phyloP scores from a whole-genome alignment of 2,888 invertebrate genomes.

The Drosophila nigricruria region DNA sequence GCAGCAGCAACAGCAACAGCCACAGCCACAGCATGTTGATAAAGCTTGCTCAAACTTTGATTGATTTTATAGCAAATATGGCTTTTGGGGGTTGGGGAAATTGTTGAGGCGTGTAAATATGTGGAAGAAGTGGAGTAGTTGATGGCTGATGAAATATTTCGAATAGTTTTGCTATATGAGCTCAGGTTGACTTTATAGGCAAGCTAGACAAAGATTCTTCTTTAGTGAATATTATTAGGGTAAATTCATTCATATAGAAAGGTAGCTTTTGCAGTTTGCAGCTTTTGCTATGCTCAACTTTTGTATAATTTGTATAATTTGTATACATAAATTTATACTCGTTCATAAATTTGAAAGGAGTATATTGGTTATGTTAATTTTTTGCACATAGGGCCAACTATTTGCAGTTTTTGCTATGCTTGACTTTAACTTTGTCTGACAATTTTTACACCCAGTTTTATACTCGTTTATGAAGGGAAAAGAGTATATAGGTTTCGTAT shows the following conservation, averaged over 20 bases:
- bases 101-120: constrained; percentile 3
- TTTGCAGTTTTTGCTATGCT: too few relatives aligned
- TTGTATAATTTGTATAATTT: too few relatives aligned
- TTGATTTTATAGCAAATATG: constrained; percentile 27
- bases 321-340: too few relatives aligned
- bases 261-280: too few relatives aligned
- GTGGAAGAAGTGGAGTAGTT: not conserved
- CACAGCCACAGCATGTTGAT: constrained; percentile 1
- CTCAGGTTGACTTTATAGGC: not conserved
- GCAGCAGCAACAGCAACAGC: not conserved
- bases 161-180: not conserved
- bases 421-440: too few relatives aligned
- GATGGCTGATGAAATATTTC: not conserved
- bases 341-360: too few relatives aligned
- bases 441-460: too few relatives aligned
- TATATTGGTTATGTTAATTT: too few relatives aligned
- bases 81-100: constrained; percentile 3
- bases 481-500: too few relatives aligned
- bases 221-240: not conserved
- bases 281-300: too few relatives aligned
- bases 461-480: too few relatives aligned
- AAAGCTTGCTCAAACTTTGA: constrained; percentile 25
- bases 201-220: not conserved
- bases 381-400: too few relatives aligned
- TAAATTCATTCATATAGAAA: not conserved